Conservation (phyloP, 1,140 invertebrate species). For the Diprion similis region DNA sequence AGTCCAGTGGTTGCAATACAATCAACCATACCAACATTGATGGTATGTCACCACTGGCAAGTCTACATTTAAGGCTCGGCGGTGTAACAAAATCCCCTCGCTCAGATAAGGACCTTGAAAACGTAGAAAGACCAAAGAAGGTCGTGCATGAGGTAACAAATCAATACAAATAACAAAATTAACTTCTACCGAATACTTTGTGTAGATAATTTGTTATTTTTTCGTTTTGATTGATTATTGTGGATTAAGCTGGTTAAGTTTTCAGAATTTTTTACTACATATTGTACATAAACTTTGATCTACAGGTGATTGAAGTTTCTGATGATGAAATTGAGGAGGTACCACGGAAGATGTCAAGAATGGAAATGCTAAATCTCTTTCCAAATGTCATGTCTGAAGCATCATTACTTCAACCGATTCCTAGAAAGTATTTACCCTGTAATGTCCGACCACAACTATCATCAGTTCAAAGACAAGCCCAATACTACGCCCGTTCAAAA, state of each 20-base stretch:
- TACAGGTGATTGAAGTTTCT: constrained; percentile 54
- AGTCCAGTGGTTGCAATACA: background rate
- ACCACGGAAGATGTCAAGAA: constrained; percentile 42
- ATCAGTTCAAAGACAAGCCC: too few relatives aligned
- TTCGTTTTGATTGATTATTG: too few relatives aligned
- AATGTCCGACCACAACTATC: constrained; percentile 40
- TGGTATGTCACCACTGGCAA: too few relatives aligned
- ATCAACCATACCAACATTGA: background rate
- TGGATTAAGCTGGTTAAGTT: too few relatives aligned
- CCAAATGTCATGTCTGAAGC: constrained; percentile 48
- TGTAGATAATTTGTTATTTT: too few relatives aligned
- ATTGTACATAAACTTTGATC: background rate
- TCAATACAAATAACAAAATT: background rate
- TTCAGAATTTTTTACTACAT: too few relatives aligned
- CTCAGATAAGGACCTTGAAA: background rate
- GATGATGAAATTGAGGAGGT: constrained; percentile 57
- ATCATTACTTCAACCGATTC: constrained; percentile 37
- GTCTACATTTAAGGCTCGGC: too few relatives aligned
- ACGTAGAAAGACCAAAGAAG: background rate
- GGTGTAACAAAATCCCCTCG: background rate
- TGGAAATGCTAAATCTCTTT: constrained; percentile 52
- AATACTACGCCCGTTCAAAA: too few relatives aligned
- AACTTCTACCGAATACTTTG: too few relatives aligned
- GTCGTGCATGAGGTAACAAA: background rate
- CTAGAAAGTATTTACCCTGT: constrained; percentile 46